These are phyloP conservation scores for Dendrophyllia cribrosa DNA, from an alignment of 64 coral and sea anemone genomes.

Conservation along the genomic window DNA sequence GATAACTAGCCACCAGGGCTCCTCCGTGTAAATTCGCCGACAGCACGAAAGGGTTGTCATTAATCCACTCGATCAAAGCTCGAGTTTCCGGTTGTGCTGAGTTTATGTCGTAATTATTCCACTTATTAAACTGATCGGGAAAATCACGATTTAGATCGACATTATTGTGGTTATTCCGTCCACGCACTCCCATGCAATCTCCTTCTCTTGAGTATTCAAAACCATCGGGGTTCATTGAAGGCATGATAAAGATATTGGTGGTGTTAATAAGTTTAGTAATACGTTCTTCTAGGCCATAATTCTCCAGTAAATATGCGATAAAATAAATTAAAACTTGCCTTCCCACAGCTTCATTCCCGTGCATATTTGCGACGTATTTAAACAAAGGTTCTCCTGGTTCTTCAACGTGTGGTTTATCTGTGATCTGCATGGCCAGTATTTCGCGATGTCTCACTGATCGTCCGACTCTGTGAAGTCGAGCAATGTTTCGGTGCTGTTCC, in stretches of 20 bases:
- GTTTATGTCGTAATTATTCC: conserved; percentile 72
- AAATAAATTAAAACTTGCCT: conserved; percentile 97
- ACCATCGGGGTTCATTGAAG: conserved; percentile 97
- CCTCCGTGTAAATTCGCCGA: conserved; percentile 99
- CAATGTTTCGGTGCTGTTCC: conserved; percentile 72
- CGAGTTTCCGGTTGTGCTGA: conserved; percentile 90
- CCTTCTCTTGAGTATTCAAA: conserved; percentile 85
- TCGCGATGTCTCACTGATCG: conserved; percentile 78
- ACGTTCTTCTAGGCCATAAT: conserved; percentile 79
- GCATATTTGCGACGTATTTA: conserved; percentile 99
- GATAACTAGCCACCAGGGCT: conserved; percentile 96
- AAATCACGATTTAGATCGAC: conserved; percentile 96
- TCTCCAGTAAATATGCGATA: conserved; percentile 91
- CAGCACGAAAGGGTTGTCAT: conserved; percentile 77
- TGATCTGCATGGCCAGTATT: conserved; percentile 89
- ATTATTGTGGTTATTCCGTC: conserved; percentile 78
- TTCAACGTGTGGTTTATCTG: conserved; percentile 78
- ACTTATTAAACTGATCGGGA: conserved; percentile 95
- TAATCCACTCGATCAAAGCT: conserved; percentile 90
- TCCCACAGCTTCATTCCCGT: conserved; percentile 94
- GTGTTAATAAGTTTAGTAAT: conserved; percentile 79
- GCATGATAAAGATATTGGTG: conserved; percentile 97
- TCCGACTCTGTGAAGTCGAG: conserved; percentile 72
- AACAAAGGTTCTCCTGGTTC: conserved; percentile 96
- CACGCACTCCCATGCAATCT: conserved; percentile 64